Conservation (phyloP, 2,888 invertebrate species). For the Emmelina monodactyla region DNA sequence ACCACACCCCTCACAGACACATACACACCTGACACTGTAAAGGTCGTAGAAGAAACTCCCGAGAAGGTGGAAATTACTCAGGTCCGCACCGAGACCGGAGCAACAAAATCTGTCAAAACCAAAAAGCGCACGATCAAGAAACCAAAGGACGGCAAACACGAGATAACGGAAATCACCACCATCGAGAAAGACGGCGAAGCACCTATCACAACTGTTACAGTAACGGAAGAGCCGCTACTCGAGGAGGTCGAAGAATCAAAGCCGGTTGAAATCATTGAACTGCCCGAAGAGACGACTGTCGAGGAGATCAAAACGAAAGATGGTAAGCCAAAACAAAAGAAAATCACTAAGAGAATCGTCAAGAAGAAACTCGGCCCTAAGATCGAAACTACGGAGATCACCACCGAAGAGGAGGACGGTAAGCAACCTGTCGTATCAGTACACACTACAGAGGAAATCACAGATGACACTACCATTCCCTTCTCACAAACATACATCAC, state of each 20-base stretch:
- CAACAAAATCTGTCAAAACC: constrained; percentile 28
- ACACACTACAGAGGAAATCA: constrained; percentile 23
- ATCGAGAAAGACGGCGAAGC: constrained; percentile 34
- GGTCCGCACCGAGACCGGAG: constrained; percentile 30
- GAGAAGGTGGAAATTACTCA: constrained; percentile 13
- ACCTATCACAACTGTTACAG: constrained; percentile 23
- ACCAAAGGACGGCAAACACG: constrained; percentile 39
- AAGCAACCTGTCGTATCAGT: constrained; percentile 18
- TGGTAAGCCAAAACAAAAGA: constrained; percentile 21
- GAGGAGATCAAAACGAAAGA: constrained; percentile 8
- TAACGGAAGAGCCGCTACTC: constrained; percentile 8
- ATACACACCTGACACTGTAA: constrained; percentile 16
- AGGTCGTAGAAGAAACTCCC: constrained; percentile 21
- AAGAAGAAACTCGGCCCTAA: constrained; percentile 25
- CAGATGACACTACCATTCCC: constrained; percentile 22
- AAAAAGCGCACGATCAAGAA: constrained; percentile 50
- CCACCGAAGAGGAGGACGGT: constrained; percentile 23
- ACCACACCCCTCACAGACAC: constrained; percentile 14
- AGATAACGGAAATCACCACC: constrained; percentile 48
- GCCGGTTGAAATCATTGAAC: constrained; percentile 20
- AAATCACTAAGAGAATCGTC: constrained; percentile 24
- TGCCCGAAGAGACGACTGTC: constrained; percentile 27
- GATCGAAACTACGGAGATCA: constrained; percentile 27
- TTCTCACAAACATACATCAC: constrained; percentile 14
- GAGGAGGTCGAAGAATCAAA: constrained; percentile 16